phyloP scores from a whole-genome alignment of 1,140 invertebrate species.

The Vanessa atalanta region DNA sequence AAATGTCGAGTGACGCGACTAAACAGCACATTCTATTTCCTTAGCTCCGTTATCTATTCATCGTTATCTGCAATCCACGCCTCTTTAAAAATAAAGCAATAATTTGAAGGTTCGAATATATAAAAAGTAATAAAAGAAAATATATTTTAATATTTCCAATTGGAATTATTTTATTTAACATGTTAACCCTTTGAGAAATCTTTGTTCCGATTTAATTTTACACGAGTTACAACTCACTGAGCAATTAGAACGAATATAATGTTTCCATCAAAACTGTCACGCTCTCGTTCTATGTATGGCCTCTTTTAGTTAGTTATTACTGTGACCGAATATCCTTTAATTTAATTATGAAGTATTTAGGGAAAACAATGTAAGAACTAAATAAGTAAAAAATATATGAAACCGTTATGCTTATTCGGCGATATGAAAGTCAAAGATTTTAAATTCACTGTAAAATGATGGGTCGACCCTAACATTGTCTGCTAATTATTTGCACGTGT shows the following conservation, averaged over 20 bases:
- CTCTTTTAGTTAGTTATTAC: neutral
- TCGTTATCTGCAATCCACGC: slow-evolving; percentile 67
- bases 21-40: slow-evolving; percentile 39
- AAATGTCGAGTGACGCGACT: slow-evolving; percentile 44
- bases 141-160: neutral
- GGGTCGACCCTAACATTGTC: slow-evolving; percentile 4
- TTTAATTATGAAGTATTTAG: neutral
- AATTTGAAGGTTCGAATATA: neutral
- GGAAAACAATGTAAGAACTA: neutral
- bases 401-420: neutral
- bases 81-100: slow-evolving; percentile 40
- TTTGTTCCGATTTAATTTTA: neutral
- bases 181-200: neutral
- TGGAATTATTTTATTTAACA: neutral
- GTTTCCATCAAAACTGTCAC: slow-evolving; percentile 8
- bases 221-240: slow-evolving; percentile 2
- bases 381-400: neutral
- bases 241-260: slow-evolving; percentile 7
- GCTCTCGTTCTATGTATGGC: slow-evolving; percentile 8
- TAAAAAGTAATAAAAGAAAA: neutral
- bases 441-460: slow-evolving; percentile 4
- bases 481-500: slow-evolving; percentile 8
- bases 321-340: neutral
- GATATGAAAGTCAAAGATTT: neutral
- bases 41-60: slow-evolving; percentile 59